These are phyloP conservation scores for Deroptyus accipitrinus DNA, from an alignment of 2,113 vertebrate species.

Conservation along the genomic window DNA sequence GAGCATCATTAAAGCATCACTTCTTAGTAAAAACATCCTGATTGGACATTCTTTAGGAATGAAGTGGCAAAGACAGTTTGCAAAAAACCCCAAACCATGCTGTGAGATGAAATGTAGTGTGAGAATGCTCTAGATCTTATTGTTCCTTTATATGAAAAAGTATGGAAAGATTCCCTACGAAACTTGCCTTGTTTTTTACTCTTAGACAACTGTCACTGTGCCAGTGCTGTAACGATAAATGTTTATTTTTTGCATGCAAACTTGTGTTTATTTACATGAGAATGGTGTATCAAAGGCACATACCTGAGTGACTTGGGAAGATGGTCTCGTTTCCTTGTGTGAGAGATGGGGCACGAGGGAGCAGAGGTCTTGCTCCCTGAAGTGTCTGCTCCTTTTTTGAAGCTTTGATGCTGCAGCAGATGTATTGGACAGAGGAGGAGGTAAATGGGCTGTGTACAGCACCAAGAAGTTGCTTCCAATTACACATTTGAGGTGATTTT, in stretches of 20 bases:
- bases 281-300: neutral
- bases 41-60: neutral
- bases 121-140: neutral
- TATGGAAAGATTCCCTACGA: neutral
- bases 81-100: neutral
- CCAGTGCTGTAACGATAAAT: neutral
- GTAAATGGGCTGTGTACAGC: neutral
- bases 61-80: neutral
- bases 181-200: neutral
- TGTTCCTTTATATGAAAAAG: neutral
- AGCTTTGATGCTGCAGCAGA: neutral
- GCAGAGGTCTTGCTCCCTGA: neutral
- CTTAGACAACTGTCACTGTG: rapidly evolving
- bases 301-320: neutral
- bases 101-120: neutral
- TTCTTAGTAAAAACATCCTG: neutral
- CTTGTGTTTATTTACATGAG: neutral
- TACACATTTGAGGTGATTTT: neutral
- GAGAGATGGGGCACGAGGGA: neutral
- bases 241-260: neutral
- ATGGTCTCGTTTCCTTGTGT: neutral
- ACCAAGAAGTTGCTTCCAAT: neutral
- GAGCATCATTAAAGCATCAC: neutral
- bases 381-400: neutral
- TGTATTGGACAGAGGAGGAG: neutral